phyloP scores from a whole-genome alignment of 1,140 invertebrate genomes.

The Rhizoglyphus robini region DNA sequence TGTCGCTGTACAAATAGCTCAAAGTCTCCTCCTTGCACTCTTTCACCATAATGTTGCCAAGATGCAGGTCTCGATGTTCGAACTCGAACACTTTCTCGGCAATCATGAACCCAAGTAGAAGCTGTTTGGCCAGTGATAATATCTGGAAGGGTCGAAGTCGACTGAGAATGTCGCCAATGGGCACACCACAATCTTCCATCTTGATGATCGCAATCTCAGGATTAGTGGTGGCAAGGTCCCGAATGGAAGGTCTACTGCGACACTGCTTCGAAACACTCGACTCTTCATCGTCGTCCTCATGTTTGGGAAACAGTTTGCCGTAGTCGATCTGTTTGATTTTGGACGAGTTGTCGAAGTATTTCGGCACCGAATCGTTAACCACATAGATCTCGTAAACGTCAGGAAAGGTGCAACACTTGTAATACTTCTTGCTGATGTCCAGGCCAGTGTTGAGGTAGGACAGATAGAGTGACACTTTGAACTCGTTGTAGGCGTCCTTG shows the following conservation, averaged over 20 bases:
- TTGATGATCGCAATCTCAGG: neutral
- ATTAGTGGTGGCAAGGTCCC: neutral
- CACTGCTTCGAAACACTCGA: neutral
- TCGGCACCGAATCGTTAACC: neutral
- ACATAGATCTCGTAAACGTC: neutral
- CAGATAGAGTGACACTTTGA: neutral
- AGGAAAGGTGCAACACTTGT: neutral
- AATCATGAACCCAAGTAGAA: conserved; percentile 30
- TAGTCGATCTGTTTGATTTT: conserved; percentile 4
- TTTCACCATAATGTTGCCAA: conserved; percentile 37
- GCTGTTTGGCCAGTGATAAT: conserved; percentile 1
- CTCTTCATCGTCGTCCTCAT: neutral
- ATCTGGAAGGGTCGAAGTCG: neutral
- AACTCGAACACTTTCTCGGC: conserved; percentile 37
- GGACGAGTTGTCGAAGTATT: conserved; percentile 1
- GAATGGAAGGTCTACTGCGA: neutral
- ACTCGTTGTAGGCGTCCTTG: conserved; percentile 10
- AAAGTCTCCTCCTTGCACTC: neutral
- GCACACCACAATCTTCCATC: conserved; percentile 10
- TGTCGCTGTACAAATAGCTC: conserved; percentile 1
- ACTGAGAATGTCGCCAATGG: neutral
- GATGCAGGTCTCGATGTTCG: conserved; percentile 40
- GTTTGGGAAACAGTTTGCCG: neutral
- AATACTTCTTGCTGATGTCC: neutral
- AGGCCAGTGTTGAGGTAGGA: neutral